Evolutionary conservation across 1,140 invertebrate species (phyloP), one percentile per base, ranked within the genome.

Genomic region (Lepidurus couesii): DNA sequence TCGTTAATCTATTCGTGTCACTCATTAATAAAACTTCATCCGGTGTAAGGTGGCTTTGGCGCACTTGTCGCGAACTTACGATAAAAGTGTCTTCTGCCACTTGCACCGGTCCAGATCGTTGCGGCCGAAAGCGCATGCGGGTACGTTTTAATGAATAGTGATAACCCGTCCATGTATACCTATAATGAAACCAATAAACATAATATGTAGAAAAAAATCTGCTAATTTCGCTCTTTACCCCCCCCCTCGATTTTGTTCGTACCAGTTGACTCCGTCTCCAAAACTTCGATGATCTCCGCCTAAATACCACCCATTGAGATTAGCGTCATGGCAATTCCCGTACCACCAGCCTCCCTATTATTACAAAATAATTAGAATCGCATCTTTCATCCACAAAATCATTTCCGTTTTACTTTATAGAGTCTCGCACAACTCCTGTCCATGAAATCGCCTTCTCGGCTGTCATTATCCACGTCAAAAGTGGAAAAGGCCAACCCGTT

Each of bases 401-500:
- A n/a, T 74, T n/a, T 34, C 24, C 34, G 42, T 21, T 11, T 34
- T 77, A 82, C 82, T 79, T 83, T 83, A 79, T 82, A 82, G 10
- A 83, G 75, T 24, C 82, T 73, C 7, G 82, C 80, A 43, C 82
- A 83, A 76, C 81, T 83, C 47, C 81, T 75, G 73, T 83, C 82
- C 5, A 77, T 75, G 45, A 82, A 82, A 74, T 81, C 80, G 16
- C 82, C 82, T 47, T 82, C 81, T 7, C 82, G 77, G 43, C 79
- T 82, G 80, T 87, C 85, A 82, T 87, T 86, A 81, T 87, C 86
- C 1, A 84, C 83, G 80, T 87, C 86, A 45, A 83, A 84, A 8
- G 86, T 87, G 11, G 85, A 86, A 81, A 87, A 87, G 47, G 84
- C 83, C 44, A 84, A 82, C 7, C 82, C 82, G 80, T 85, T 84